Evolutionary conservation across 2,113 vertebrate genomes (phyloP).

Genomic region (Astur gentilis): DNA sequence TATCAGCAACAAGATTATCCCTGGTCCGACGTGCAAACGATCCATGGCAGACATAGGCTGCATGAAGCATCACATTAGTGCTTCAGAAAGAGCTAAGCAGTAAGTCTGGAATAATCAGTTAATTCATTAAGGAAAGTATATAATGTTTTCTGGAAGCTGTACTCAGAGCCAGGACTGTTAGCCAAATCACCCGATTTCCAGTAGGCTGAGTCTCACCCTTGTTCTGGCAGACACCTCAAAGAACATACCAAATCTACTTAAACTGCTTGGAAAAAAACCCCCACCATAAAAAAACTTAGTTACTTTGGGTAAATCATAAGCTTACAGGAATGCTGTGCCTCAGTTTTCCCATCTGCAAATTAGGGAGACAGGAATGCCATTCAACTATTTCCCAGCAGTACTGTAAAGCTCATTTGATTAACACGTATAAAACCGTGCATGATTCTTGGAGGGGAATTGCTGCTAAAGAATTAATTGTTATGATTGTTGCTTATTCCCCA

Average conservation of each 20-base stretch:
- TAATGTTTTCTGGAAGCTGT: not conserved
- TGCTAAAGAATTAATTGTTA: slow-evolving; percentile 3
- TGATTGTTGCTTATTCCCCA: not conserved
- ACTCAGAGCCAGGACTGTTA: not conserved
- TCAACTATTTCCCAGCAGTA: not conserved
- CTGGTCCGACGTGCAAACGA: not conserved
- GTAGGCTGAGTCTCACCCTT: not conserved
- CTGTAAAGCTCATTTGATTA: not conserved
- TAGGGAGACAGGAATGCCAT: not conserved
- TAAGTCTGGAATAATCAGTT: not conserved
- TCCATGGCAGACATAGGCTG: not conserved
- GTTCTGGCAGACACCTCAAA: not conserved
- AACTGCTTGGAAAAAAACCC: not conserved
- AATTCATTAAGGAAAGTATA: not conserved
- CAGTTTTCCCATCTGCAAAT: not conserved
- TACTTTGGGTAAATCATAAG: not conserved
- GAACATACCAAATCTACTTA: not conserved
- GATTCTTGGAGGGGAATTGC: not conserved
- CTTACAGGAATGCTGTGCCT: not conserved
- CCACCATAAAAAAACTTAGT: not conserved
- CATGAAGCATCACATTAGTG: not conserved
- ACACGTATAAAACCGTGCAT: not conserved
- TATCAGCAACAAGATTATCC: not conserved
- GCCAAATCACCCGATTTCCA: not conserved
- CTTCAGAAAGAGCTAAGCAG: not conserved